These are phyloP conservation scores for Aleadryas rufinucha DNA, from an alignment of 2,113 vertebrate genomes.

Conservation along the genomic window DNA sequence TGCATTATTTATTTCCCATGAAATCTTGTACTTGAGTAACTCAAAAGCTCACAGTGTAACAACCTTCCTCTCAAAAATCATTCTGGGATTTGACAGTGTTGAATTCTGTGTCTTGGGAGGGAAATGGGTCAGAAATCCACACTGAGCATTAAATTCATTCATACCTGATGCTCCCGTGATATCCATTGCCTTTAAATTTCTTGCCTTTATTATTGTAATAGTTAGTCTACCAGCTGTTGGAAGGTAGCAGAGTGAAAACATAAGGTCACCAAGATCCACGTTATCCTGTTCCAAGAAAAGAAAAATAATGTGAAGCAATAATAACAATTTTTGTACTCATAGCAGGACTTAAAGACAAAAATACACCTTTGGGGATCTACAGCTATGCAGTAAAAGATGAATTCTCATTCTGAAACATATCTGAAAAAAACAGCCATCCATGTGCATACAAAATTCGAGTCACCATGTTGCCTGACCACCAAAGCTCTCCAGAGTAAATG, in stretches of 20 bases:
- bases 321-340: not conserved
- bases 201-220: constrained; percentile 96
- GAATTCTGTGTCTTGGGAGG: not conserved
- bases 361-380: not conserved
- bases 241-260: constrained; percentile 99
- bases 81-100: not conserved
- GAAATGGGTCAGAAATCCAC: not conserved
- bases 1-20: not conserved
- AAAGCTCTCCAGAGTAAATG: not conserved
- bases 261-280: constrained; percentile 95
- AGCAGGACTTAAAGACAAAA: not conserved
- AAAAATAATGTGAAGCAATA: not conserved
- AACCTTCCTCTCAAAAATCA: not conserved
- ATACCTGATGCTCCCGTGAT: constrained; percentile 98
- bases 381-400: not conserved
- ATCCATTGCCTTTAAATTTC: constrained; percentile 99
- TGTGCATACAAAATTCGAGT: not conserved
- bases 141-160: not conserved
- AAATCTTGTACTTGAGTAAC: not conserved
- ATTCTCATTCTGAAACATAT: not conserved
- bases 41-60: not conserved
- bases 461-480: not conserved
- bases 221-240: constrained; percentile 96
- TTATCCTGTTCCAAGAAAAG: constrained; percentile 83
- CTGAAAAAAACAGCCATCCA: not conserved